These are phyloP conservation scores for Drosophila mimetica DNA, from an alignment of 2,888 invertebrate species.

Conservation along the genomic window DNA sequence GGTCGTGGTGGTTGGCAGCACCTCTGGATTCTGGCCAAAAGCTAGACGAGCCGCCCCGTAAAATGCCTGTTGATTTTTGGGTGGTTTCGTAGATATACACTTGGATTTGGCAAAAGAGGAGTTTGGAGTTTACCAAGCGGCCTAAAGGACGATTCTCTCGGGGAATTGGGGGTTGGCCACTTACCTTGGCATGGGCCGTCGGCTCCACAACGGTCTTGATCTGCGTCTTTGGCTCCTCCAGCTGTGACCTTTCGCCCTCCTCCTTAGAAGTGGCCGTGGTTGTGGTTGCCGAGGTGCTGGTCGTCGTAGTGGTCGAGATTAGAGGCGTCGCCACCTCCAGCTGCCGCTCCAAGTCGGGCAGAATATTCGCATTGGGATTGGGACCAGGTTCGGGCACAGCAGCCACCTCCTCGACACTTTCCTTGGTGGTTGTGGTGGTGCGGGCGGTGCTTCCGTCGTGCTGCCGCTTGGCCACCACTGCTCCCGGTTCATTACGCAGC, in stretches of 20 bases:
- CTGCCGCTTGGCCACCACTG: slow-evolving; percentile 49
- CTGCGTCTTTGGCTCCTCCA: slow-evolving; percentile 68
- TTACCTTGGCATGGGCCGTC: slow-evolving; percentile 67
- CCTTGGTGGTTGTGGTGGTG: slow-evolving; percentile 67
- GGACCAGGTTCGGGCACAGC: slow-evolving; percentile 50
- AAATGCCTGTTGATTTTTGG: slow-evolving; percentile 85
- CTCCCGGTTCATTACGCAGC: slow-evolving; percentile 47
- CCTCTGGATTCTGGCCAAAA: slow-evolving; percentile 85
- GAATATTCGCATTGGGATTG: slow-evolving; percentile 51
- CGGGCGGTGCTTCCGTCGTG: slow-evolving; percentile 56
- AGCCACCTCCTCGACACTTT: slow-evolving; percentile 63
- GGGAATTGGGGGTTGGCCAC: slow-evolving; percentile 4
- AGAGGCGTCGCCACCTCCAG: slow-evolving; percentile 79
- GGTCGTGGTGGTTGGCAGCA: slow-evolving; percentile 81
- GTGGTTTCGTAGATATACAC: slow-evolving; percentile 77
- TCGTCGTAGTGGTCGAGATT: slow-evolving; percentile 66
- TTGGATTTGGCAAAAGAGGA: slow-evolving; percentile 71
- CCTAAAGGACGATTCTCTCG: slow-evolving; percentile 4
- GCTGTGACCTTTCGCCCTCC: slow-evolving; percentile 63
- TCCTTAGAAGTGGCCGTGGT: slow-evolving; percentile 71
- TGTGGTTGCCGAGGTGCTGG: slow-evolving; percentile 66
- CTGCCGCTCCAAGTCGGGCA: slow-evolving; percentile 82
- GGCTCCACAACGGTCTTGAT: slow-evolving; percentile 56
- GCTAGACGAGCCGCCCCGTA: slow-evolving; percentile 87
- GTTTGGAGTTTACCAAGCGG: slow-evolving; percentile 58